Conservation (phyloP, 1,140 invertebrate genomes). For the Drosophila navojoa region DNA sequence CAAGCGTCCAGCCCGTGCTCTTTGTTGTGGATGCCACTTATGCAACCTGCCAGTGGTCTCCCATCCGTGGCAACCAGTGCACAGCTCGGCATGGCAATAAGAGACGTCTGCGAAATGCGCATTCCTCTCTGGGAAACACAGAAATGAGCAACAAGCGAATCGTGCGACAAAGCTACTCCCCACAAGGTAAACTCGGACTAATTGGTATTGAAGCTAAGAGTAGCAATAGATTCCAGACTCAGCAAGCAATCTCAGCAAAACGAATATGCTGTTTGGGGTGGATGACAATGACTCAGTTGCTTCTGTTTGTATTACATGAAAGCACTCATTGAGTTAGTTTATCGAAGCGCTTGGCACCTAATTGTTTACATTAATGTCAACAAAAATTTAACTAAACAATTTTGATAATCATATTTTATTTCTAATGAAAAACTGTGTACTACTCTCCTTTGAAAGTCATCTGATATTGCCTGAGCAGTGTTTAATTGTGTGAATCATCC, state of each 20-base stretch:
- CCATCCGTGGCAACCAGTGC: conserved; percentile 14
- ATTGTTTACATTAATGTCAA: no score
- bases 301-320: no score
- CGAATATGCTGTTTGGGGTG: no score
- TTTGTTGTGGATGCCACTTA: conserved; percentile 35
- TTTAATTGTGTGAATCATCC: neutral
- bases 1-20: neutral
- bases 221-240: no score
- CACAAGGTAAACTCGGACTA: neutral
- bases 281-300: no score
- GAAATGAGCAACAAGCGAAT: conserved; percentile 24
- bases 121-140: conserved; percentile 13
- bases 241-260: no score
- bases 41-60: conserved; percentile 25
- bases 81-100: conserved; percentile 7
- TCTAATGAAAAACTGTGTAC: neutral
- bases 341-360: no score
- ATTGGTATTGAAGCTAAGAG: neutral
- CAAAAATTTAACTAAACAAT: no score
- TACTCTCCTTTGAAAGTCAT: neutral
- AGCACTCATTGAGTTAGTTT: no score
- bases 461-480: neutral
- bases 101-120: conserved; percentile 38
- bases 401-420: no score
- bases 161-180: neutral